Evolutionary conservation across 2,797 vertebrate genomes (phyloP).

Genomic region (Alcedo quadribrachys): DNA sequence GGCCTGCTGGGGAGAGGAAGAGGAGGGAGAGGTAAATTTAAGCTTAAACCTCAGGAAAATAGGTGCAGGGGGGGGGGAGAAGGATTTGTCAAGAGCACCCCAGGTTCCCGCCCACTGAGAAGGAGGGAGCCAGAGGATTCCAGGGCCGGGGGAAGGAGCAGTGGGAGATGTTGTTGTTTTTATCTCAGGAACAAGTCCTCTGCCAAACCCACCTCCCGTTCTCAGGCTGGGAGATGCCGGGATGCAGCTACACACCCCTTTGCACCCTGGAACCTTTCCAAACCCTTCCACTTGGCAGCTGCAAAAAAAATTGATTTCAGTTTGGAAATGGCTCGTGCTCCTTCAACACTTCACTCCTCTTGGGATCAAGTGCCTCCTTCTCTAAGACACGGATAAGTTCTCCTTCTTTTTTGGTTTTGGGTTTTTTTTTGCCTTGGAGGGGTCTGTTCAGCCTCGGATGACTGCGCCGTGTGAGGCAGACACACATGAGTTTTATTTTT

Average conservation of each 20-base stretch:
- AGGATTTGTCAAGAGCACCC: slow-evolving; percentile 46
- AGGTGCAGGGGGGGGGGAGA: neutral
- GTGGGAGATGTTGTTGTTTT: slow-evolving; percentile 64
- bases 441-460: neutral
- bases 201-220: slow-evolving; percentile 75
- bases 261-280: slow-evolving; percentile 72
- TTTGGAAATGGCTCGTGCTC: slow-evolving; percentile 68
- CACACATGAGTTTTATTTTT: neutral
- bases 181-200: slow-evolving; percentile 35
- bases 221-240: slow-evolving; percentile 57
- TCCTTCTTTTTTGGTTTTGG: neutral
- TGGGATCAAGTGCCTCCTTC: neutral
- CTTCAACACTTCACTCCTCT: slow-evolving; percentile 12
- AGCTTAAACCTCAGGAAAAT: slow-evolving; percentile 32
- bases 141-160: slow-evolving; percentile 47
- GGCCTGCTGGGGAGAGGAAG: slow-evolving; percentile 36
- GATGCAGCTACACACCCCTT: slow-evolving; percentile 73
- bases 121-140: slow-evolving; percentile 46
- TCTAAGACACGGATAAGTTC: neutral
- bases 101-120: slow-evolving; percentile 47
- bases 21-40: slow-evolving; percentile 45
- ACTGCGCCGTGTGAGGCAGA: neutral
- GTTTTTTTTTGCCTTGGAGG: neutral
- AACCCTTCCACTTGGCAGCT: slow-evolving; percentile 64
- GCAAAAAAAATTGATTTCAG: slow-evolving; percentile 67